phyloP scores from a whole-genome alignment of 2,888 invertebrate genomes.

The Liposcelis brunnea region DNA sequence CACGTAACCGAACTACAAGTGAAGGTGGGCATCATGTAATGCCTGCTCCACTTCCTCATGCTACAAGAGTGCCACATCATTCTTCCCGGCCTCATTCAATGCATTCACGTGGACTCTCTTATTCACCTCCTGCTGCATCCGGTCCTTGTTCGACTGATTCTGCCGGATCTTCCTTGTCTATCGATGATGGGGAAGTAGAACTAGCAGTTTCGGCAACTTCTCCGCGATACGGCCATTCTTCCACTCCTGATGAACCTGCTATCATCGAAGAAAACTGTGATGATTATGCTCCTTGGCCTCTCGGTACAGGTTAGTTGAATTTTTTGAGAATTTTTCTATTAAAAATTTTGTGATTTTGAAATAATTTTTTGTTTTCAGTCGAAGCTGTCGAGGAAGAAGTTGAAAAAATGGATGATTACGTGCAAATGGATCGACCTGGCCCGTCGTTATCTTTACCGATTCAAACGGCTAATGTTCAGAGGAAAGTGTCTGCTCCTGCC shows the following conservation, averaged over 20 bases:
- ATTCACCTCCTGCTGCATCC: conserved; percentile 37
- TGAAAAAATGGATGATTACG: too few relatives aligned
- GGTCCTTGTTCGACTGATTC: conserved; percentile 44
- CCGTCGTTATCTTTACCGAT: conserved; percentile 14
- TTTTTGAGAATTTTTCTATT: too few relatives aligned
- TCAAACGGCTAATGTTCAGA: conserved; percentile 12
- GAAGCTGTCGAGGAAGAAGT: too few relatives aligned
- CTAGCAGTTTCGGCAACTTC: conserved; percentile 4
- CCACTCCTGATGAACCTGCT: conserved; percentile 42
- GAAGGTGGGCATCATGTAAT: conserved; percentile 29
- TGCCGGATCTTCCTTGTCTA: conserved; percentile 47
- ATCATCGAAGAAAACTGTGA: conserved; percentile 46
- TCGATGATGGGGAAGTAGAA: conserved; percentile 36
- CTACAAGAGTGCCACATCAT: conserved; percentile 17
- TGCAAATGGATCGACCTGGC: conserved; percentile 13
- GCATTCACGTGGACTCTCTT: conserved; percentile 29
- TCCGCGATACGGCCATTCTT: conserved; percentile 31
- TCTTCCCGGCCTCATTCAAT: conserved; percentile 27
- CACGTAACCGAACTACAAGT: conserved; percentile 47
- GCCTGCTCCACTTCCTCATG: conserved; percentile 24
- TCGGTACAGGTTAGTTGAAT: conserved; percentile 8
- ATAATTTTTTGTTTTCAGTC: too few relatives aligned
- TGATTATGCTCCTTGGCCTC: conserved; percentile 30
- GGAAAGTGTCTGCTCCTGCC: conserved; percentile 9
- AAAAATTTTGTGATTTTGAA: neutral